Percentiles rank a stretch among this genome's conserved stretches.
Evolutionary conservation across 2,113 vertebrate species (phyloP).

Genomic region (Struthidea cinerea): DNA sequence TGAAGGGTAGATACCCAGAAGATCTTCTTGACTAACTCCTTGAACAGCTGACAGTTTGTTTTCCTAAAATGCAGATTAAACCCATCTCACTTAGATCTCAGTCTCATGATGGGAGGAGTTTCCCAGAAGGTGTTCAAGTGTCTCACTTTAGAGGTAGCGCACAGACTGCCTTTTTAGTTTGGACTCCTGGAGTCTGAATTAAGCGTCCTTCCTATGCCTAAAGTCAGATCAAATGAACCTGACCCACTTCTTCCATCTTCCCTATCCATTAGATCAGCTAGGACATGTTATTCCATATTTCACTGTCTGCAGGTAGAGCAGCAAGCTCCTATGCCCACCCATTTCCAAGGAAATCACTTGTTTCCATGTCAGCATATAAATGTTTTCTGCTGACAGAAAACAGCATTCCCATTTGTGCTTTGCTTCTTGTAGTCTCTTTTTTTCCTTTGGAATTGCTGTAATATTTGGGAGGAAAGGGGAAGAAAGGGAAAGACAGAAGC

Average conservation of each 20-base stretch:
- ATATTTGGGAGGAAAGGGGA: not conserved
- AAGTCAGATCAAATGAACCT: not conserved
- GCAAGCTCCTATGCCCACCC: not conserved
- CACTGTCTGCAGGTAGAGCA: not conserved
- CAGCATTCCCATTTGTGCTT: not conserved
- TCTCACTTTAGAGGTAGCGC: not conserved
- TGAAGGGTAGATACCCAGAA: not conserved
- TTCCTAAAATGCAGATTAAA: not conserved
- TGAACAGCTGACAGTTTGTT: not conserved
- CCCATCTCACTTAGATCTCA: not conserved
- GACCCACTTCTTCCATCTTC: not conserved
- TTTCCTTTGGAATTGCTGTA: not conserved
- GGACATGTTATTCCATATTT: not conserved
- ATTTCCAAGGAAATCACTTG: not conserved
- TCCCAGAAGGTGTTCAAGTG: not conserved
- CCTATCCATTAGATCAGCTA: not conserved
- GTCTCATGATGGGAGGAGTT: not conserved
- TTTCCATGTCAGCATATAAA: not conserved
- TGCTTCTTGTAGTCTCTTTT: not conserved
- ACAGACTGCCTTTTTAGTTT: not conserved
- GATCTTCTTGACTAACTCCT: not conserved
- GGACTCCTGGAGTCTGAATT: not conserved
- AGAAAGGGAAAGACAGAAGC: not conserved
- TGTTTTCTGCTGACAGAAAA: not conserved
- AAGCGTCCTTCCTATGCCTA: not conserved